A percentile compares a stretch with the other conserved stretches of the same genome.
These are phyloP conservation scores for Tringa solitaria DNA, from an alignment of 2,113 vertebrate species.

Conservation along the genomic window DNA sequence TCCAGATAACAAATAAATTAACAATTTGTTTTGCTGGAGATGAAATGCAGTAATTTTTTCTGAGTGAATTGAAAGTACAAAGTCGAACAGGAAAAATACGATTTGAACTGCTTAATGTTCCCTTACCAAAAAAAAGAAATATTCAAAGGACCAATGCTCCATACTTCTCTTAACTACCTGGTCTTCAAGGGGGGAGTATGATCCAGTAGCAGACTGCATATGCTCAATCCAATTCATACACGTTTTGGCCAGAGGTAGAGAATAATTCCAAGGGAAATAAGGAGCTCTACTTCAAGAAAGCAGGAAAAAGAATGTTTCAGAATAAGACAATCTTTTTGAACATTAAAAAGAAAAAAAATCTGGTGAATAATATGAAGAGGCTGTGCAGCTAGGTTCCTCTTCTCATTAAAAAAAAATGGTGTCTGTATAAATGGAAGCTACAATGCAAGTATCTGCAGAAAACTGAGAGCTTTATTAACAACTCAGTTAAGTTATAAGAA, in stretches of 20 bases:
- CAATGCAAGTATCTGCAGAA: neutral
- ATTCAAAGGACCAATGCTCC: neutral
- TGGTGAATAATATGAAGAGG: conserved; percentile 28
- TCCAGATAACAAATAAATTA: neutral
- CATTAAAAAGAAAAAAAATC: conserved; percentile 1
- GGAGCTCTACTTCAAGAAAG: neutral
- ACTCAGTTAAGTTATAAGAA: conserved; percentile 16
- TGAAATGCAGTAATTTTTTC: neutral
- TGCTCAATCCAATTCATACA: neutral
- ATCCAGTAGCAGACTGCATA: neutral
- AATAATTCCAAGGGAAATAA: conserved; percentile 12
- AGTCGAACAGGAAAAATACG: neutral
- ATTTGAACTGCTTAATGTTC: neutral
- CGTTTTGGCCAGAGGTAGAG: neutral
- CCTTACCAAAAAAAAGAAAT: neutral
- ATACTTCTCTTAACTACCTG: neutral
- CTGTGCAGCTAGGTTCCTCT: neutral
- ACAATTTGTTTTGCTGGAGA: neutral
- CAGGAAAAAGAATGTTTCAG: neutral
- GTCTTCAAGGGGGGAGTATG: neutral
- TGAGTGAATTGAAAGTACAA: neutral
- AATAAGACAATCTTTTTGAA: conserved; percentile 24
- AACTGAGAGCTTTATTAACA: conserved; percentile 51
- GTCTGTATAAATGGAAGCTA: conserved; percentile 12
- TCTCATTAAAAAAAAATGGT: conserved; percentile 29